Evolutionary conservation across 1,140 invertebrate species (phyloP), one percentile per base, ranked within the genome.

Genomic region (Bombus waltoni): DNA sequence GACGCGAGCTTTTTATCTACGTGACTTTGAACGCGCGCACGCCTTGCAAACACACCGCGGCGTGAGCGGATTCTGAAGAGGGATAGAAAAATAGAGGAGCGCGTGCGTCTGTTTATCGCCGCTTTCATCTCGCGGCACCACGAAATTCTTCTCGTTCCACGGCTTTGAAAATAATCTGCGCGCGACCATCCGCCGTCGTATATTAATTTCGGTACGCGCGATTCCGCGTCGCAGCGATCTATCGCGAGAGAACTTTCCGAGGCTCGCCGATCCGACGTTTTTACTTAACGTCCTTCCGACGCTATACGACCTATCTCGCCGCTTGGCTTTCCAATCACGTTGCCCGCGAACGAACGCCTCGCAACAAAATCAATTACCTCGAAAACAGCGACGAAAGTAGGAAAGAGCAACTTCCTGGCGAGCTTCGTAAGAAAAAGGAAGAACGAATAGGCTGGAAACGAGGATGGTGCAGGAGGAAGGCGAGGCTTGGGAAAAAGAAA

Each of bases 281-380:
- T 40, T 70, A 22, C 35, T 70, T 11, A 35, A n/a, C 72, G 42
- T 74, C 44, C 44, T 32, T n/a, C n/a, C n/a, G 32, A 42, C 72
- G 13, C 38, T 40, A 32, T 62, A 11, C 13, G 75, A 25, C 38
- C 53, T 40, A 77, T 77, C 25, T 77, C 13, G 57, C 40, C 6
- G 2, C 70, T 74, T 38, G 15, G 25, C 32, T 59, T 82, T 68
- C 62, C 81, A 38, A 76, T 76, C 81, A 62, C 59, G 72, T 83
- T 53, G 0, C 10, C 11, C 35, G 44, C 62, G 6, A 2, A n/a
- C 57, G 62, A 47, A 57, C 71, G 13, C 38, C 44, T 47, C 6
- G 28, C 73, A 25, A 77, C 72, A 35, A 68, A 78, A 84, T 84
- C 82, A 84, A 84, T 84, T 15, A 65, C 38, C 13, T 57, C 47